phyloP scores from a whole-genome alignment of 2,113 vertebrate genomes.

The Plecturocebus donacophilus region DNA sequence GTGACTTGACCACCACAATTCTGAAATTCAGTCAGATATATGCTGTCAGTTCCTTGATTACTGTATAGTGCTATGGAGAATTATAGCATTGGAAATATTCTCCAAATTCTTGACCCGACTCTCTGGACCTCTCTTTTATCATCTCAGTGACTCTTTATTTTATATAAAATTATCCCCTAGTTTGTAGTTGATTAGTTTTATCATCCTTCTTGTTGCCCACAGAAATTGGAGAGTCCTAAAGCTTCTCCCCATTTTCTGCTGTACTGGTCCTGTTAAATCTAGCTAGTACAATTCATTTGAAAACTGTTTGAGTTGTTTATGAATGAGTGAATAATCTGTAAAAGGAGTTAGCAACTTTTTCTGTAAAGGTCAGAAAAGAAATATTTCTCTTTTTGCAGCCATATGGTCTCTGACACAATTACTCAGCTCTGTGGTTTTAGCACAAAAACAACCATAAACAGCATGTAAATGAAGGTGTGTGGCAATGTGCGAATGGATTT shows the following conservation, averaged over 20 bases:
- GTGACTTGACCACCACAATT: neutral
- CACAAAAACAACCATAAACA: neutral
- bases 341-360: neutral
- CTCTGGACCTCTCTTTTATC: neutral
- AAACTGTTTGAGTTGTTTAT: neutral
- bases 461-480: neutral
- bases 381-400: neutral
- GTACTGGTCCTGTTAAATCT: neutral
- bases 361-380: neutral
- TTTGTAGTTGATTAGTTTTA: neutral
- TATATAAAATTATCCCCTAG: neutral
- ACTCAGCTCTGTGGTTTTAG: neutral
- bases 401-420: neutral
- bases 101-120: neutral
- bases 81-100: neutral
- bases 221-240: neutral
- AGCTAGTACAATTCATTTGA: neutral
- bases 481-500: neutral
- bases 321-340: neutral
- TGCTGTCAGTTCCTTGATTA: neutral
- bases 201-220: neutral
- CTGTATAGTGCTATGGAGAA: neutral
- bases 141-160: neutral
- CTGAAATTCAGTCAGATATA: neutral
- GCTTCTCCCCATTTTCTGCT: neutral